Evolutionary conservation across 2,113 vertebrate genomes (phyloP), one percentile per base, ranked within the genome.

Genomic region (Centropristis striata): DNA sequence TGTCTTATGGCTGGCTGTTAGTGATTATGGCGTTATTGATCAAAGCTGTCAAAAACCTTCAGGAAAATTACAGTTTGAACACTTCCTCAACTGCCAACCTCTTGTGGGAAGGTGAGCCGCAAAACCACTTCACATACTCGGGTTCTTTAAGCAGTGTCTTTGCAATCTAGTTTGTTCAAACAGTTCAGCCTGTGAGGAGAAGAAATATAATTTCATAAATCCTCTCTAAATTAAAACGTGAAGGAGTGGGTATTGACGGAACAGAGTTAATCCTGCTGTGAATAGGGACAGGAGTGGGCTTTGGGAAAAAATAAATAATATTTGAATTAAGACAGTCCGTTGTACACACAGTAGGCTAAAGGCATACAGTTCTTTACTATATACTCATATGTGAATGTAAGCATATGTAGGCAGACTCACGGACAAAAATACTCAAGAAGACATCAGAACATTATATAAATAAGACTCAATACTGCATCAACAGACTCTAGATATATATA

Each of bases 221-320:
- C 89, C 84, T 73, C 82, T 82, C 78, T 68, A 88, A 88, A 92
- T 90, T 87, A 91, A 90, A 86, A 86, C 13, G 18, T 69, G 80
- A 85, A 86, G 75, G 71, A 63, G 76, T 25, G 54, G 63, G 57
- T 84, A 86, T 84, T 86, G 84, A 86, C 32, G 27, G 70, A 86
- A 77, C 42, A 12, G 14, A 81, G 70, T 54, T 90, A 87, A 91
- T 89, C 85, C 84, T 70, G 71, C 69, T 71, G 86, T 84, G 83
- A 83, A 86, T 71, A 80, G 80, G 49, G 79, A 85, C 58, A 78
- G 81, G 60, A 78, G 82, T 80, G 23, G 78, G 84, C 65, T 87
- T 63, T 83, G 59, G 75, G 58, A 32, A 87, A 80, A 61, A 75
- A 84, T 41, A 70, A 86, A 86, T 60, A 83, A 81, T 63, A 70